Percentiles rank a stretch among this genome's conserved stretches.
Conservation (phyloP, 2,797 vertebrate species). For the Platyrinchus mystaceus region DNA sequence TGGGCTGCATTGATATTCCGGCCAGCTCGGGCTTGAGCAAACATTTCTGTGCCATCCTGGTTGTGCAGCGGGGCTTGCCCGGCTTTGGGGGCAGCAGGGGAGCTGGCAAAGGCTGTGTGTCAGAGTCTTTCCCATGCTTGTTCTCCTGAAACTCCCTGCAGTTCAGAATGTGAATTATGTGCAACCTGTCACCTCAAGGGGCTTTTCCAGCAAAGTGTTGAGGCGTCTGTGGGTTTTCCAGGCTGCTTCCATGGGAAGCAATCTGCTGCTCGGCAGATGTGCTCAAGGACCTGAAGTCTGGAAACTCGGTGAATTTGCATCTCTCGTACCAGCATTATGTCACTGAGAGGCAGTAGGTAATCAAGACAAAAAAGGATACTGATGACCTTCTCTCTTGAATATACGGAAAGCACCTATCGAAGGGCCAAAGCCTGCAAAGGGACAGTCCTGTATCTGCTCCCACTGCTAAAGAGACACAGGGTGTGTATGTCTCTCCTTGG, state of each 20-base stretch:
- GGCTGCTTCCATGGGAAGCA: rapidly evolving
- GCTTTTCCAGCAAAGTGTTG: background rate
- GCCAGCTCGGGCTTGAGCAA: background rate
- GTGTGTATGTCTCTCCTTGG: background rate
- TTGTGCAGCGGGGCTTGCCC: background rate
- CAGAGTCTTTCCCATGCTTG: background rate
- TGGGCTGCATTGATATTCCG: slow-evolving; percentile 36
- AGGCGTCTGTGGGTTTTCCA: rapidly evolving
- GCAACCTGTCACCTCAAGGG: background rate
- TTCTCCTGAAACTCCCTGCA: background rate
- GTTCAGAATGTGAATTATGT: background rate
- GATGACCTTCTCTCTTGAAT: background rate
- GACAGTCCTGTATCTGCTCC: background rate
- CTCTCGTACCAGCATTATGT: background rate
- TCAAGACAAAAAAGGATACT: background rate
- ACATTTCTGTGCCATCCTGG: background rate
- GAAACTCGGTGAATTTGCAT: background rate
- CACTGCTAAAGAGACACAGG: background rate
- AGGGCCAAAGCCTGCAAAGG: background rate
- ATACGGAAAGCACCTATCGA: background rate
- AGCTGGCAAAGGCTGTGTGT: background rate
- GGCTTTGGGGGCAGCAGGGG: background rate
- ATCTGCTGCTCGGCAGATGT: background rate
- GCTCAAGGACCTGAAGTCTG: rapidly evolving
- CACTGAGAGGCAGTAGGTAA: background rate